Evolutionary conservation across 2,888 invertebrate genomes (phyloP), one percentile per base, ranked within the genome.

Genomic region (Oligia strigilis): DNA sequence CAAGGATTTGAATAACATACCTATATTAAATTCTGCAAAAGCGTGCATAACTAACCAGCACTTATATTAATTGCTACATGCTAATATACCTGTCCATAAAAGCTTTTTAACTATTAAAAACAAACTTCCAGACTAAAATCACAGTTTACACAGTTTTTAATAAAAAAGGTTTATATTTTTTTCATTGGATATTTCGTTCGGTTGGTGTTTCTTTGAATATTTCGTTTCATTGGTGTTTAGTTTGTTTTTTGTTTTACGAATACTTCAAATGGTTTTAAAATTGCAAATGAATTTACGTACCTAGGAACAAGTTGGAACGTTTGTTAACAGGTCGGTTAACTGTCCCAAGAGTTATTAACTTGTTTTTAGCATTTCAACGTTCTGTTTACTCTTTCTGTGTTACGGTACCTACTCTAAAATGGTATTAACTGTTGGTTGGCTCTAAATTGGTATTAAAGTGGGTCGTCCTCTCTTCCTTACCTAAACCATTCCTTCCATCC

Each of bases 331-430:
- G 77, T 87, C 73, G 76, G 77, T 84, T 80, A 80, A 84, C 84
- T 72, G 81, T 76, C 77, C 84, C 85, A 81, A 76, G 87, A 84
- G 84, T 84, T 78, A 84, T 87, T 72, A 84, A 85, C 84, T 85
- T 80, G 80, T 86, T 83, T 83, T 72, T 70, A 70, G 52, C 62
- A 77, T 74, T 85, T 77, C 40, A 86, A 40, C 64, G 58, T 75
- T 83, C 62, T 75, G 77, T 87, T 85, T 75, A 72, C 74, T 80
- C 58, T 80, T 86, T 70, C 72, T 66, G 5, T 69, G 74, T 86
- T 72, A 77, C 40, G 29, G 40, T 62, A 62, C 23, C n/a, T 72
- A 72, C 49, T 80, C 29, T 62, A 58, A 75, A 74, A 74, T 65
- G 5, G 66, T 46, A 55, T 70, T 78, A 71, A 73, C 36, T 55